Conservation (phyloP, 2,888 invertebrate species). For the Synergus japonicus region DNA sequence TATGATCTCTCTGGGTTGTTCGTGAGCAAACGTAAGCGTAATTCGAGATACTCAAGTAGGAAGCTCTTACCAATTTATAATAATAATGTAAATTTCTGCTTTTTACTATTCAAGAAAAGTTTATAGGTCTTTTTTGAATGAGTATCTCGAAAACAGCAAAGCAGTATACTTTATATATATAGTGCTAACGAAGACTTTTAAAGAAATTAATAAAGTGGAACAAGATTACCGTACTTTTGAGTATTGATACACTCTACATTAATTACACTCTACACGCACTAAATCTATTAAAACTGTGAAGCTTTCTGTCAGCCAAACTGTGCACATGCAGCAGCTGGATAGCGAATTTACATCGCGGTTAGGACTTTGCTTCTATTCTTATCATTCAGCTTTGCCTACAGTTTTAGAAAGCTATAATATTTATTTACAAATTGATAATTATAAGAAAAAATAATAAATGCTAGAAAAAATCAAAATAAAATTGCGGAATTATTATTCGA, state of each 20-base stretch:
- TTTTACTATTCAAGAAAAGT: too few relatives aligned
- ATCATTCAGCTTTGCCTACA: neutral
- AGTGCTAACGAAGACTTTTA: slow-evolving; percentile 21
- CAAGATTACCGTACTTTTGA: neutral
- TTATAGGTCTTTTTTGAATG: neutral
- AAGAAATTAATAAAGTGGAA: slow-evolving; percentile 14
- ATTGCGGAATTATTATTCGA: too few relatives aligned
- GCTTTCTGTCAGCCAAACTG: slow-evolving; percentile 68
- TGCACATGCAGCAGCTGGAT: slow-evolving; percentile 70
- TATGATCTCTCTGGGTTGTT: slow-evolving; percentile 17
- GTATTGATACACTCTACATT: slow-evolving; percentile 28
- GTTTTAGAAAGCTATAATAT: neutral
- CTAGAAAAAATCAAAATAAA: too few relatives aligned
- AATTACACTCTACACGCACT: slow-evolving; percentile 4
- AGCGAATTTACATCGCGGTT: slow-evolving; percentile 55
- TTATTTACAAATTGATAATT: neutral
- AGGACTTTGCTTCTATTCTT: slow-evolving; percentile 46
- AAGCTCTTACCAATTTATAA: too few relatives aligned
- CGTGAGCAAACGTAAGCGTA: slow-evolving; percentile 15
- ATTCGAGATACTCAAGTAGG: slow-evolving; percentile 31
- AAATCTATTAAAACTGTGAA: slow-evolving; percentile 54
- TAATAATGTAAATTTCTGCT: too few relatives aligned
- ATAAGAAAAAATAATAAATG: neutral
- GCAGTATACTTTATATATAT: slow-evolving; percentile 2
- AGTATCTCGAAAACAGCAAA: slow-evolving; percentile 21